A percentile compares a stretch with the other conserved stretches of the same genome.
phyloP scores from a whole-genome alignment of 2,113 vertebrate species.

The Lota lota region DNA sequence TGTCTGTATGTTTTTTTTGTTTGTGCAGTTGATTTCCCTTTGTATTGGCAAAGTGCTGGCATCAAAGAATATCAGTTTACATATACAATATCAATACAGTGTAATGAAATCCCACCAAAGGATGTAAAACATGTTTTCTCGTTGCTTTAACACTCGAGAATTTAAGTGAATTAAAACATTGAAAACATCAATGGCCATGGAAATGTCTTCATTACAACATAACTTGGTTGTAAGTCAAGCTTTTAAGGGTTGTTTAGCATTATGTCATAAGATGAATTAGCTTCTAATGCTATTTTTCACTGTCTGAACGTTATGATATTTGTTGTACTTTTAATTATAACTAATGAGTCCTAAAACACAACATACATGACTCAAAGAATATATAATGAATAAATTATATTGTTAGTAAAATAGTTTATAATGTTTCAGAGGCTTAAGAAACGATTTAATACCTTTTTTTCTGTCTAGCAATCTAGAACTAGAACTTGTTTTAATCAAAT shows the following conservation, averaged over 20 bases:
- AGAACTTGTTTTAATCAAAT: too few species aligned
- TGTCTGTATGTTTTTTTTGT: slow-evolving; percentile 72
- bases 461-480: too few species aligned
- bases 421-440: too few species aligned
- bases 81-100: slow-evolving; percentile 86
- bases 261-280: too few species aligned
- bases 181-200: slow-evolving; percentile 44
- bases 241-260: neutral
- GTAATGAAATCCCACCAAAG: slow-evolving; percentile 99
- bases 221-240: slow-evolving; percentile 6
- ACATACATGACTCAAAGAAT: too few species aligned
- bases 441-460: too few species aligned
- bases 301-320: too few species aligned
- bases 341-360: too few species aligned
- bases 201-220: slow-evolving; percentile 35
- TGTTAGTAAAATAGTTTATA: too few species aligned
- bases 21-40: slow-evolving; percentile 89
- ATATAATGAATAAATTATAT: too few species aligned
- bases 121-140: slow-evolving; percentile 99
- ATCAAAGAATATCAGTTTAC: slow-evolving; percentile 99
- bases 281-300: too few species aligned
- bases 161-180: slow-evolving; percentile 89
- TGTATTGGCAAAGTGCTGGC: slow-evolving; percentile 94
- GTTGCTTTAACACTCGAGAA: slow-evolving; percentile 98
- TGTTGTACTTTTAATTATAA: too few species aligned